Base-by-base conservation (phyloP, 2,888 invertebrate genomes). In the Callyntrura guangdongensis region DNA sequence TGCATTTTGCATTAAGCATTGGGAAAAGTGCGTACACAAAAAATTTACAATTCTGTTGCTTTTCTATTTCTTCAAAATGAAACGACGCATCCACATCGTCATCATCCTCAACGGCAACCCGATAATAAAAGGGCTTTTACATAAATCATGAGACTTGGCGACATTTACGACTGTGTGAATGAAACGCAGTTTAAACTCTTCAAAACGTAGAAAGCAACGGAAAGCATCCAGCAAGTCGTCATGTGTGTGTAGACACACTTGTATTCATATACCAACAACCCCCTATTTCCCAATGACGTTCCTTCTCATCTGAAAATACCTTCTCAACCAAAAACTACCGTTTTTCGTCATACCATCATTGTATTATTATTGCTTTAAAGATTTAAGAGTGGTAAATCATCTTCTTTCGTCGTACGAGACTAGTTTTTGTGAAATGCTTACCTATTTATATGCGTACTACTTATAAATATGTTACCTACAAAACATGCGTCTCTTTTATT, bases 141-240 rank as follows among this genome's bases (percentile, higher is more conserved):
- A 88, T 88, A 82, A 88, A 88, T 88, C 88, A 88, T 88, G 45
- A 59, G 67, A 4, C 4, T 56, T 59, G 45, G 88, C 69, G 82
- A 88, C 88, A 82, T 88, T 88, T 82, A 88, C 61, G 72, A 72
- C 82, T 82, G 59, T n/a, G 61, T 25, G 49, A 36, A 36, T 49
- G 25, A 25, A 14, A 25, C 25, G 64, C 25, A 64, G 20, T 64
- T 64, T 64, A 14, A 64, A 64, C 64, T 25, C 36, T 36, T 36
- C 36, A 6, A 36, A 36, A 36, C 2, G 36, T 36, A 4, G n/a
- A n/a, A n/a, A 36, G 36, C 36, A 2, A 36, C 36, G 36, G 36
- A 6, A 36, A 36, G 36, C 36, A 36, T 6, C 2, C 36, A 36
- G 36, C 36, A 9, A 64, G 64, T 25, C 25, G 53, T 2, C 12